Evolutionary conservation across 2,797 vertebrate species (phyloP).

Genomic region (Simalia tracyae): DNA sequence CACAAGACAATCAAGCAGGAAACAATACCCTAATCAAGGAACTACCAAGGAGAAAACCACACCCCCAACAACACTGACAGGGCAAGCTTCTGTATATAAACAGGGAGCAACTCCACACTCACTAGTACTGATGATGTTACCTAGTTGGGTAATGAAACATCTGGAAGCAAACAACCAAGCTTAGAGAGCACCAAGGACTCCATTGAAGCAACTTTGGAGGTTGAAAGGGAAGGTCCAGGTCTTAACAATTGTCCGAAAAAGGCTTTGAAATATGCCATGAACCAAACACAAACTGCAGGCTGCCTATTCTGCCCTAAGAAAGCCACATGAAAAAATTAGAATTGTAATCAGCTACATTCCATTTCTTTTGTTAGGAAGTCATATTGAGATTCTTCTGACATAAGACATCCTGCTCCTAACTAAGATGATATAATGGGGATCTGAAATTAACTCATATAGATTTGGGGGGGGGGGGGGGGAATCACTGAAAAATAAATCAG

Average conservation of each 20-base stretch:
- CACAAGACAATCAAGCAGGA: background rate
- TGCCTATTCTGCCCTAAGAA: background rate
- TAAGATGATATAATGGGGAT: background rate
- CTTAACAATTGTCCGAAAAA: background rate
- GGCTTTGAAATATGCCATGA: background rate
- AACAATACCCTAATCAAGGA: background rate
- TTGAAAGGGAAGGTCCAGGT: background rate
- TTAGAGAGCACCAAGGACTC: background rate
- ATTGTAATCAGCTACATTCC: background rate
- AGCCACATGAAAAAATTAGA: background rate
- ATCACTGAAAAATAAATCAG: background rate
- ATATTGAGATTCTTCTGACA: background rate
- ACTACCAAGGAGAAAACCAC: background rate
- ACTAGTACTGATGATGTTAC: background rate
- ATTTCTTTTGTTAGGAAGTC: background rate
- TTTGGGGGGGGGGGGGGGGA: fast-evolving
- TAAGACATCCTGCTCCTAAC: background rate
- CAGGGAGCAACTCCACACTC: background rate
- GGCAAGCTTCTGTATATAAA: background rate
- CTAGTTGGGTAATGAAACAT: background rate
- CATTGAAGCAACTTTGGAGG: background rate
- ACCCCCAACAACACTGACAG: background rate
- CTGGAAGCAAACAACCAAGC: background rate
- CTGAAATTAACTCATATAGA: background rate
- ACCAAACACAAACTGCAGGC: background rate